These are phyloP conservation scores for Lophotis ruficrista DNA, from an alignment of 2,113 vertebrate species.

Conservation along the genomic window DNA sequence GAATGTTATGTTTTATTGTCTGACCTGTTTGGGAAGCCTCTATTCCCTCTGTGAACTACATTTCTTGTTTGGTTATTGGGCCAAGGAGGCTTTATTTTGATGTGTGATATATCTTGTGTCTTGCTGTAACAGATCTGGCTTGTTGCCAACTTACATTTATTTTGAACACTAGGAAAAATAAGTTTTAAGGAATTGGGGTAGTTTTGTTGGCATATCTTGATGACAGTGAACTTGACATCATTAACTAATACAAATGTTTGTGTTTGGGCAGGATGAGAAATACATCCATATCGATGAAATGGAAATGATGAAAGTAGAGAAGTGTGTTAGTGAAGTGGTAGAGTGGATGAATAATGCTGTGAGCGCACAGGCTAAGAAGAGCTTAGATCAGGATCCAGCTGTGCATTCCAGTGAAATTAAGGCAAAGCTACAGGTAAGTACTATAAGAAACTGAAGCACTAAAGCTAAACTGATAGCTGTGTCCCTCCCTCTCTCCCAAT, in stretches of 20 bases:
- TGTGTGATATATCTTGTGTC: background rate
- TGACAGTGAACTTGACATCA: background rate
- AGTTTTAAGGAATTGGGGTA: background rate
- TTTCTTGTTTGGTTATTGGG: background rate
- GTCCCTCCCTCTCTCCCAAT: background rate
- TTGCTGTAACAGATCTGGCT: background rate
- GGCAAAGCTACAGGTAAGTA: constrained; percentile 77
- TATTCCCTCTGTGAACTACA: background rate
- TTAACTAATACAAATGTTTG: background rate
- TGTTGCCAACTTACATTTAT: background rate
- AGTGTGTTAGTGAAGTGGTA: constrained; percentile 75
- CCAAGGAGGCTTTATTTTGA: background rate
- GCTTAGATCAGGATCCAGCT: constrained; percentile 76
- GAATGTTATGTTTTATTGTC: background rate
- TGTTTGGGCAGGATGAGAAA: constrained; percentile 75
- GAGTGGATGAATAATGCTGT: constrained; percentile 84
- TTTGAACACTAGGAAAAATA: background rate
- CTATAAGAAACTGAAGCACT: background rate
- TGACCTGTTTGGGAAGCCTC: background rate
- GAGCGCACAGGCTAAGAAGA: constrained; percentile 77
- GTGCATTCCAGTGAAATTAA: constrained; percentile 76
- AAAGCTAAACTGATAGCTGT: background rate
- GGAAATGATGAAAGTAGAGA: constrained; percentile 84
- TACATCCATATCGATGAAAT: constrained; percentile 80
- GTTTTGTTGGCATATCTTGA: background rate